phyloP scores from a whole-genome alignment of 1,140 invertebrate genomes.

The Ditylenchus dipsaci region DNA sequence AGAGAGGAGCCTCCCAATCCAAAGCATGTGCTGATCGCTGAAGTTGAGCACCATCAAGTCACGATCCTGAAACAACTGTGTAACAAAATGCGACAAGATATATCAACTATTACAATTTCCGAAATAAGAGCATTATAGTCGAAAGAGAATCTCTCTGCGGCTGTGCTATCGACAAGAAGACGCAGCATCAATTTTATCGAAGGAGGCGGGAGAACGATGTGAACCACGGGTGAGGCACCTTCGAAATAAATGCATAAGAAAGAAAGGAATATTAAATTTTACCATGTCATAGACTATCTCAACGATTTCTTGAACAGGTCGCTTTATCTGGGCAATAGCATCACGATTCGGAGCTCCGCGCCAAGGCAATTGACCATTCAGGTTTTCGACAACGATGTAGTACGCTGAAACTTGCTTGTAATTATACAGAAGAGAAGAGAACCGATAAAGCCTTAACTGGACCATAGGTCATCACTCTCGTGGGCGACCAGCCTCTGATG shows the following conservation, averaged over 20 bases:
- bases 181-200: not conserved
- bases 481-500: not conserved
- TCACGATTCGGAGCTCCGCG: not conserved
- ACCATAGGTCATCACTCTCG: conserved; percentile 14
- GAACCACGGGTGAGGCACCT: not conserved
- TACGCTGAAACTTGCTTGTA: too few relatives aligned
- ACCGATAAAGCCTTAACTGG: not conserved
- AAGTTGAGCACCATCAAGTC: not conserved
- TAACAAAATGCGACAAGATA: not conserved
- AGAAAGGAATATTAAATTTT: too few relatives aligned
- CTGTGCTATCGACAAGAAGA: not conserved
- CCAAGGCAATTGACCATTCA: conserved; percentile 16
- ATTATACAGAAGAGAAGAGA: too few relatives aligned
- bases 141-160: not conserved
- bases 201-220: not conserved
- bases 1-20: not conserved
- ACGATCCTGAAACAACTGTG: not conserved
- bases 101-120: not conserved
- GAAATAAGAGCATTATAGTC: not conserved
- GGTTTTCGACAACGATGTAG: conserved; percentile 16
- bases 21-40: not conserved
- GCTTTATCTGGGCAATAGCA: not conserved
- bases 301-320: not conserved
- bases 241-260: not conserved
- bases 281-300: not conserved